Conservation (phyloP, 2,797 vertebrate genomes). For the Halcyon leucocephala region DNA sequence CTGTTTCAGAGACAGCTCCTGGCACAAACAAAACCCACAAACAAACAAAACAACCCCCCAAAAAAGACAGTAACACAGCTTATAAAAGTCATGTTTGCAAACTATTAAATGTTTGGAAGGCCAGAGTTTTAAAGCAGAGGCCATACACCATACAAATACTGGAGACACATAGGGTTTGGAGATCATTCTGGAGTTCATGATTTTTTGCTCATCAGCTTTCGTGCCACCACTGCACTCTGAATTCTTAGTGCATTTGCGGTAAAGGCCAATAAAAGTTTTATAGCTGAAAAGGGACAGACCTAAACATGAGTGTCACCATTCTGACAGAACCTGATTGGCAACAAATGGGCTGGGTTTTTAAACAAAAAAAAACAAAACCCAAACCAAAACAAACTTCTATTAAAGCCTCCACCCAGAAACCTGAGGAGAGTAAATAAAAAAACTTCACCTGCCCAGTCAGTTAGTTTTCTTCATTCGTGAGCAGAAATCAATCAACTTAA, state of each 20-base stretch:
- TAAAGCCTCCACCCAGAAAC: conserved; percentile 25
- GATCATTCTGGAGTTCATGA: neutral
- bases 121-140: neutral
- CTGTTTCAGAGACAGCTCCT: neutral
- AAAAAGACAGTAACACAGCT: neutral
- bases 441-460: neutral
- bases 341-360: neutral
- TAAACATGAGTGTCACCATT: neutral
- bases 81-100: neutral
- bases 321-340: neutral
- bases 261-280: neutral
- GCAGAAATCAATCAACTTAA: neutral
- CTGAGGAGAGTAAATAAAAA: neutral
- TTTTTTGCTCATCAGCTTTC: neutral
- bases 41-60: too few species aligned
- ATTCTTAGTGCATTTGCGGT: neutral
- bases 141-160: neutral
- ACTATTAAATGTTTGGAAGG: neutral
- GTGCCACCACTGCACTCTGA: neutral
- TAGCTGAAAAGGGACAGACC: neutral
- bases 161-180: neutral
- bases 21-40: neutral
- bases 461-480: neutral
- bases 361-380: neutral
- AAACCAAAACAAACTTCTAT: neutral